phyloP scores from a whole-genome alignment of 2,888 invertebrate species.

The Camptogramma bilineatum region DNA sequence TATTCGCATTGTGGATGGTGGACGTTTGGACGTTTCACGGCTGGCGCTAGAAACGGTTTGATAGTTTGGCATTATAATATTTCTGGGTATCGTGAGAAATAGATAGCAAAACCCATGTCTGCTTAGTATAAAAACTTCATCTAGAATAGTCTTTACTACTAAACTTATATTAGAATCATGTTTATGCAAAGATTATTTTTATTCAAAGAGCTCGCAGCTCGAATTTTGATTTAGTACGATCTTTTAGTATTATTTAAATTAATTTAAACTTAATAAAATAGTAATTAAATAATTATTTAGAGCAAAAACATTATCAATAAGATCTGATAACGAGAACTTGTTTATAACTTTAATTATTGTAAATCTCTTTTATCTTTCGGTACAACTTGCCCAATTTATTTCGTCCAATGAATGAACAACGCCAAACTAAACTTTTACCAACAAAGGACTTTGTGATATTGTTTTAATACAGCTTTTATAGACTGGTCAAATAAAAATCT shows the following conservation, averaged over 20 bases:
- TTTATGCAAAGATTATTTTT: too few species aligned
- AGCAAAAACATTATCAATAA: not conserved
- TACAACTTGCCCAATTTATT: constrained; percentile 58
- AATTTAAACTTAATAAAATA: not conserved
- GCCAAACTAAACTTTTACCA: constrained; percentile 59
- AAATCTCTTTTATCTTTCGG: constrained; percentile 54
- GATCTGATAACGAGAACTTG: not conserved
- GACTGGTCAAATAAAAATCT: constrained; percentile 3
- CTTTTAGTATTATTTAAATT: too few species aligned
- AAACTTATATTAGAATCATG: too few species aligned
- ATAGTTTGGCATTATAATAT: constrained; percentile 29
- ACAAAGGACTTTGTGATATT: constrained; percentile 53
- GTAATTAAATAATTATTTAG: not conserved
- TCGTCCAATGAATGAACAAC: constrained; percentile 62
- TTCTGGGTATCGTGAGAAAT: not conserved
- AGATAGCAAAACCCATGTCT: not conserved
- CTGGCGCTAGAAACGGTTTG: constrained; percentile 23
- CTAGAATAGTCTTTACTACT: too few species aligned
- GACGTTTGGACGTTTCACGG: constrained; percentile 21
- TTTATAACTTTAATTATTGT: constrained; percentile 9
- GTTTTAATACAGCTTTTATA: constrained; percentile 49
- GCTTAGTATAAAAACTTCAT: too few species aligned
- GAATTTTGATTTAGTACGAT: too few species aligned
- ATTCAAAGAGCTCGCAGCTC: too few species aligned
- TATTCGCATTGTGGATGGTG: constrained; percentile 29